phyloP scores from a whole-genome alignment of 1,140 invertebrate species.

The Araneus ventricosus region DNA sequence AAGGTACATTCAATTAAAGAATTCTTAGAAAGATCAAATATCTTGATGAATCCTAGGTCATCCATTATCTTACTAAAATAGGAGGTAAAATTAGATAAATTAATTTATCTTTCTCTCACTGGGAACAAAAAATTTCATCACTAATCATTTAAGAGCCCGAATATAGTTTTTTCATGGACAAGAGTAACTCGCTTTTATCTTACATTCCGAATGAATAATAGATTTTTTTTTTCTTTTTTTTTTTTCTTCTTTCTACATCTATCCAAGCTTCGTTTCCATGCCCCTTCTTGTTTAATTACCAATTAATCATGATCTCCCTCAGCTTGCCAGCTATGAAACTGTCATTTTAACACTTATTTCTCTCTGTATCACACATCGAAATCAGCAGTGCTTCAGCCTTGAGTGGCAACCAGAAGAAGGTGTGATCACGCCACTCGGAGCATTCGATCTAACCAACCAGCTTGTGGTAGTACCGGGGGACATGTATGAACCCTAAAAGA shows the following conservation, averaged over 20 bases:
- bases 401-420: slow-evolving; percentile 32
- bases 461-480: not conserved
- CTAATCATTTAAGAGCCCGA: too few relatives aligned
- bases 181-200: too few relatives aligned
- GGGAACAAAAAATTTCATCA: too few relatives aligned
- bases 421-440: slow-evolving; percentile 52
- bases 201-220: too few relatives aligned
- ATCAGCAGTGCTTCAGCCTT: not conserved
- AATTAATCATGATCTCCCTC: slow-evolving; percentile 38
- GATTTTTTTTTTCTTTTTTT: too few relatives aligned
- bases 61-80: too few relatives aligned
- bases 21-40: too few relatives aligned
- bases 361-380: slow-evolving; percentile 23
- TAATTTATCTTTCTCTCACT: too few relatives aligned
- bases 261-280: not conserved
- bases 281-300: slow-evolving; percentile 24
- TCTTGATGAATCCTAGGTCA: too few relatives aligned
- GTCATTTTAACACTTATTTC: slow-evolving; percentile 56
- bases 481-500: slow-evolving; percentile 62
- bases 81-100: too few relatives aligned
- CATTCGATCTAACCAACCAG: not conserved
- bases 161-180: too few relatives aligned
- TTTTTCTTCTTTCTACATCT: not conserved
- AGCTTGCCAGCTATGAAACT: not conserved
- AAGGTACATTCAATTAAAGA: too few relatives aligned